A percentile compares a stretch with the other conserved stretches of the same genome.
These are phyloP conservation scores for Parochlus steinenii DNA, from an alignment of 2,888 invertebrate genomes.

Conservation along the genomic window DNA sequence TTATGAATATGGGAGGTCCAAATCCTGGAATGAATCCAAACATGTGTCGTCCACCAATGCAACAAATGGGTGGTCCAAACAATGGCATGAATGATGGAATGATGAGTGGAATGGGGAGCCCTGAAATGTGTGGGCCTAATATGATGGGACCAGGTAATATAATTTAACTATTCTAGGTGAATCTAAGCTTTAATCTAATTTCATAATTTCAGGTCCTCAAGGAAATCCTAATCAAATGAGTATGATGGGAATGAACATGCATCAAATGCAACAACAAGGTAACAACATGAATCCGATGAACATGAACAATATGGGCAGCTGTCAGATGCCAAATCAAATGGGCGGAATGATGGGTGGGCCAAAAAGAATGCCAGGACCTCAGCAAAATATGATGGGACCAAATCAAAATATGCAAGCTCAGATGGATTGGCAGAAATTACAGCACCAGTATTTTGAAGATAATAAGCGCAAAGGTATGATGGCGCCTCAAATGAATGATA, in stretches of 20 bases:
- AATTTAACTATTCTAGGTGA: too few species aligned
- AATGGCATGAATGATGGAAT: slow-evolving; percentile 8
- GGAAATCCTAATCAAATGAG: too few species aligned
- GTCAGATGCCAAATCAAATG: slow-evolving; percentile 12
- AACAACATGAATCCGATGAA: slow-evolving; percentile 9
- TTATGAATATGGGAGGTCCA: slow-evolving; percentile 11
- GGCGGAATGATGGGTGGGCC: slow-evolving; percentile 15
- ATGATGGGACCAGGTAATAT: too few species aligned
- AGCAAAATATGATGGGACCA: slow-evolving; percentile 13
- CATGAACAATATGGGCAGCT: slow-evolving; percentile 9
- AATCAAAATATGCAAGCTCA: slow-evolving; percentile 35
- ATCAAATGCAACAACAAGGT: slow-evolving; percentile 2
- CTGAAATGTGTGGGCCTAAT: slow-evolving; percentile 5
- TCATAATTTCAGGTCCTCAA: too few species aligned
- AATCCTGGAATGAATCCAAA: slow-evolving; percentile 12
- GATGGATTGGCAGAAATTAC: slow-evolving; percentile 83
- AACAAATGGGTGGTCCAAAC: too few species aligned
- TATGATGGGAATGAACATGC: slow-evolving; percentile 7
- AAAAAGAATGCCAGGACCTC: too few species aligned
- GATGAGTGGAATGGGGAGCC: slow-evolving; percentile 3
- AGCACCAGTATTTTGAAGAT: slow-evolving; percentile 69
- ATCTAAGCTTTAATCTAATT: too few species aligned
- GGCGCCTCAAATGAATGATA: slow-evolving; percentile 18
- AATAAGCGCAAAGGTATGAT: slow-evolving; percentile 32
- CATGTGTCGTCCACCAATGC: too few species aligned